Evolutionary conservation across 1,140 invertebrate genomes (phyloP).

Genomic region (Neotoxoptera formosana): DNA sequence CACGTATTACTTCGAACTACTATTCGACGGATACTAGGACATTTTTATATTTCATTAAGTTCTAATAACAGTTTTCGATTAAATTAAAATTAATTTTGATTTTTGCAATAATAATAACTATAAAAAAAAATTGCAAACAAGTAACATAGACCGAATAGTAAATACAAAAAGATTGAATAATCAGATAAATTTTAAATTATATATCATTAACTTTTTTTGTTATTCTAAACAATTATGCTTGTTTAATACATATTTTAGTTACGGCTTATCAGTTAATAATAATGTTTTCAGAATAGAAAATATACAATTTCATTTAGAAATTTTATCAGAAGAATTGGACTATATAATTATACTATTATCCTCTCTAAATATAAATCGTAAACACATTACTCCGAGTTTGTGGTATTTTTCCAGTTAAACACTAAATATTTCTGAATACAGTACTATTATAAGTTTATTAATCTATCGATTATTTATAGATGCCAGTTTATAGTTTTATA

Average conservation of each 20-base stretch:
- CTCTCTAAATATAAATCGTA: not conserved
- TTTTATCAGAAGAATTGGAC: not conserved
- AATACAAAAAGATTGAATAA: not conserved
- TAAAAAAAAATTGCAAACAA: not conserved
- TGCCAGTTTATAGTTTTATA: not conserved
- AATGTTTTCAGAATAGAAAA: not conserved
- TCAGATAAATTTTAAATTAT: not conserved
- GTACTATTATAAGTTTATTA: not conserved
- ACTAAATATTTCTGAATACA: not conserved
- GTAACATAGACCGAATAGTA: not conserved
- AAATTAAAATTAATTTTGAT: not conserved
- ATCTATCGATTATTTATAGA: not conserved
- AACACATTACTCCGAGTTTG: not conserved
- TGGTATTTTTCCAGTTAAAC: not conserved
- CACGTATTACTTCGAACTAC: not conserved
- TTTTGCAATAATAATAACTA: not conserved
- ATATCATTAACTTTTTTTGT: not conserved
- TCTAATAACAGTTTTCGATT: not conserved
- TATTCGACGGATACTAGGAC: not conserved
- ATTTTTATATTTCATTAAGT: not conserved
- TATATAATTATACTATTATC: not conserved
- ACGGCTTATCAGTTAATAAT: not conserved
- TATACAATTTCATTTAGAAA: not conserved
- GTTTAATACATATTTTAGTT: too few species aligned
- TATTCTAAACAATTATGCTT: not conserved